Percentiles rank a stretch among this genome's conserved stretches.
These are phyloP conservation scores for Notodonta dromedarius DNA, from an alignment of 2,888 invertebrate genomes.

Conservation along the genomic window DNA sequence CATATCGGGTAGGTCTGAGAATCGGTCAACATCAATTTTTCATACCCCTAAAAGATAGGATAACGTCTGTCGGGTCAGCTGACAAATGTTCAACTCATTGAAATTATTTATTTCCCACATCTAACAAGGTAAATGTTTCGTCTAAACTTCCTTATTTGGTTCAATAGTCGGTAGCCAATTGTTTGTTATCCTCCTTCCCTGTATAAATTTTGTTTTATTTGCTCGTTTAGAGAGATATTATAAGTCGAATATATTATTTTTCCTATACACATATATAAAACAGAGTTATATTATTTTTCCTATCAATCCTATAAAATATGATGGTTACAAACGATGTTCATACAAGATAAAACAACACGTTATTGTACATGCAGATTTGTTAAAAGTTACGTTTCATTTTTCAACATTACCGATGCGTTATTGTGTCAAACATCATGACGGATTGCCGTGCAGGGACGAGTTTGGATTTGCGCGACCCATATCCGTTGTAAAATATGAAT, in stretches of 20 bases:
- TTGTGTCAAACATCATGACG: constrained; percentile 41
- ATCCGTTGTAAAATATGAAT: constrained; percentile 29
- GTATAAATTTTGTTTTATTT: too few relatives aligned
- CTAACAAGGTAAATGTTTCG: too few relatives aligned
- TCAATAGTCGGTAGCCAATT: too few relatives aligned
- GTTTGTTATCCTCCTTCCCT: too few relatives aligned
- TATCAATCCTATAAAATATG: constrained; percentile 14
- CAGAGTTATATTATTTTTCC: constrained; percentile 27
- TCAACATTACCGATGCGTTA: constrained; percentile 27
- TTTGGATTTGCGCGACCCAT: constrained; percentile 26
- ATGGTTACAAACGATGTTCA: background rate
- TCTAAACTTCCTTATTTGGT: too few relatives aligned
- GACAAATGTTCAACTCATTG: too few relatives aligned
- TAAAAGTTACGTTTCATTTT: constrained; percentile 23
- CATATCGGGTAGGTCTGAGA: too few relatives aligned
- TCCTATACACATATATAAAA: constrained; percentile 32
- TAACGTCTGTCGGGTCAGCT: too few relatives aligned
- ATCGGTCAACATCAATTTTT: too few relatives aligned
- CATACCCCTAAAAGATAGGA: too few relatives aligned
- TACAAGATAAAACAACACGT: constrained; percentile 9
- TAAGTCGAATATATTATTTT: constrained; percentile 17
- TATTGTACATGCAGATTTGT: constrained; percentile 28
- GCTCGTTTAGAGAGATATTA: too few relatives aligned
- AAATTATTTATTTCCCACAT: too few relatives aligned
- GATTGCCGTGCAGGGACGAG: constrained; percentile 31